A percentile compares a stretch with the other conserved stretches of the same genome.
Evolutionary conservation across 64 coral and sea anemone species (phyloP).

Genomic region (Actinia equina): DNA sequence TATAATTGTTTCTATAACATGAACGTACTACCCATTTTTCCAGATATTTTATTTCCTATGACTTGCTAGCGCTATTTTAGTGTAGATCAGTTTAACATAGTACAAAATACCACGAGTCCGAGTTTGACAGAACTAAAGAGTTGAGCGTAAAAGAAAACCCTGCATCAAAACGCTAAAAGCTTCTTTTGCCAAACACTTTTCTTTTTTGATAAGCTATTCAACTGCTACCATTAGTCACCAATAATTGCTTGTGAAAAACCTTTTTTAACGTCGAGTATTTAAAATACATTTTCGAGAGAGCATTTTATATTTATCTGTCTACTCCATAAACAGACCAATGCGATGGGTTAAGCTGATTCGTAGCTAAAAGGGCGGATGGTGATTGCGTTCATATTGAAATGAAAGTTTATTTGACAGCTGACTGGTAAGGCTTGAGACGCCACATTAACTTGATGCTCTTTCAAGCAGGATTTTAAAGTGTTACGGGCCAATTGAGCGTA

Average conservation of each 20-base stretch:
- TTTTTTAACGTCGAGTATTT: not conserved
- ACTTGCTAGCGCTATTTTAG: too few species aligned
- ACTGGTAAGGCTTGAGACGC: not conserved
- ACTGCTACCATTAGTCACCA: not conserved
- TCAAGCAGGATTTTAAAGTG: not conserved
- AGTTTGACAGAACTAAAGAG: too few species aligned
- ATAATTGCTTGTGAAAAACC: conserved; percentile 4
- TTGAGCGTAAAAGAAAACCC: too few species aligned
- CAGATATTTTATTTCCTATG: too few species aligned
- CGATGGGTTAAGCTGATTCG: not conserved
- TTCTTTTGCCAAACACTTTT: not conserved
- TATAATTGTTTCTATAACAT: too few species aligned
- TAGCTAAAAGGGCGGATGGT: not conserved
- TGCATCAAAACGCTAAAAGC: not conserved
- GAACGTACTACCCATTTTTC: too few species aligned
- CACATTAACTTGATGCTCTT: not conserved
- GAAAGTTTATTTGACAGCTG: conserved; percentile 1
- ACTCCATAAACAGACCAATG: not conserved
- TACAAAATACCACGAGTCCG: too few species aligned
- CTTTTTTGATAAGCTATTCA: not conserved
- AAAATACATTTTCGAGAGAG: not conserved
- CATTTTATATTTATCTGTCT: not conserved
- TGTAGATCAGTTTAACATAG: too few species aligned
- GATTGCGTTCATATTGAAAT: not conserved
- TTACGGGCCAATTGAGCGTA: not conserved